Base-by-base conservation (phyloP, 2,797 vertebrate genomes). In the Myotis daubentonii region DNA sequence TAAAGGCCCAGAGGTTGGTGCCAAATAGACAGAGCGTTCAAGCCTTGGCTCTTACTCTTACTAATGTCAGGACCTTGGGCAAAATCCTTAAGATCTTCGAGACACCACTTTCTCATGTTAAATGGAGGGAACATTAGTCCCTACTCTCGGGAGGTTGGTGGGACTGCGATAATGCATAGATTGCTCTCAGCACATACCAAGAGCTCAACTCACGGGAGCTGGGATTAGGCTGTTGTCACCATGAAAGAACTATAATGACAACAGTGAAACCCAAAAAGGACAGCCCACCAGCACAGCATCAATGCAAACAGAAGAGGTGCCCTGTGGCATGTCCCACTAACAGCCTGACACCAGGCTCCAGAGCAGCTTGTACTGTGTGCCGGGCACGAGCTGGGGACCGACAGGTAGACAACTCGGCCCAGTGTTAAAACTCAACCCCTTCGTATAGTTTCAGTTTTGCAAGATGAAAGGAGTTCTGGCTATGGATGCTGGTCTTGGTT, bases 381-480 rank as follows among this genome's bases (percentile, higher is more conserved):
- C 72, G 47, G 19, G 22, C 16, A 22, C 2, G 2, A 23, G 36
- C 55, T 10, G 25, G 15, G 78, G 28, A 62, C 1, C 1, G 12
- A 57, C 15, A 47, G 80, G 72, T 2, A 6, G 60, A 44, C 23
- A 11, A 17, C 20, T 20, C 3, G 0, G 3, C 13, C 47, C 16
- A 0, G 1, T 11, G 33, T 36, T 22, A 53, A 49, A 57, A 33
- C 3, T 10, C 60, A 62, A 62, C 12, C 60, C 60, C 60, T 60
- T 30, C 23, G 12, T 60, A 62, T 15, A 75, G n/a, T 85, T 88
- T 93, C 30, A 65, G 36, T 82, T 82, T 81, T 93, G 30, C 16
- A 82, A 71, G 10, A 72, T 53, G 33, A 87, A 89, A 41, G 84
- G 36, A 80, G 12, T 75, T 94, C 71, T 87, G 65, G 41, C 79